Conservation (phyloP, 2,797 vertebrate genomes). For the Eurystomus glaucurus region DNA sequence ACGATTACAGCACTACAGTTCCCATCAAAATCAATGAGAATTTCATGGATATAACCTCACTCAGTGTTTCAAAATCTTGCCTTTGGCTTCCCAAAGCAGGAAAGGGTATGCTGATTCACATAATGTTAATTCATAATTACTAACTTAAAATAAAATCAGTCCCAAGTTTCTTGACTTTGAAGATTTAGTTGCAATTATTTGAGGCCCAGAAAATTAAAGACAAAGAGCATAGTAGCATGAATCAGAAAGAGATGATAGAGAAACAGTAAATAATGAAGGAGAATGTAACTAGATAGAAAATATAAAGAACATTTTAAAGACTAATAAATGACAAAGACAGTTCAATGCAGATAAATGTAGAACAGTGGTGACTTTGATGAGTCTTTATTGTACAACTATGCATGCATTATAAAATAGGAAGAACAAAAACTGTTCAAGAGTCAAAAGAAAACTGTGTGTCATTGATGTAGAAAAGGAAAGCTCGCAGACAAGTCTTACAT, state of each 20-base stretch:
- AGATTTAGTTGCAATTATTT: conserved; percentile 24
- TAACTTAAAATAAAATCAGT: neutral
- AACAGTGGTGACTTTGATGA: conserved; percentile 74
- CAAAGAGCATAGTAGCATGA: neutral
- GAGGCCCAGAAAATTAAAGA: conserved; percentile 38
- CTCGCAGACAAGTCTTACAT: neutral
- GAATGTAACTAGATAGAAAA: conserved; percentile 63
- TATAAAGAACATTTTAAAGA: conserved; percentile 68
- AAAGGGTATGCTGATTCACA: neutral
- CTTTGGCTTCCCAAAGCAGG: neutral
- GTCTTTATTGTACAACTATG: conserved; percentile 61
- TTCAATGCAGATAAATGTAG: conserved; percentile 70
- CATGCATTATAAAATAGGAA: conserved; percentile 60
- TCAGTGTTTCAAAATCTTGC: neutral
- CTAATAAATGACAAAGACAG: conserved; percentile 68
- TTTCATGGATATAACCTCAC: neutral
- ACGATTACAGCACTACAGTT: neutral
- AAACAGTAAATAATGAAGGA: conserved; percentile 62
- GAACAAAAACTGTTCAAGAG: conserved; percentile 53
- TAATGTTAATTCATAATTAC: neutral
- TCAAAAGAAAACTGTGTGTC: conserved; percentile 53
- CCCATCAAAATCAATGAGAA: neutral
- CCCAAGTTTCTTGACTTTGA: conserved; percentile 39
- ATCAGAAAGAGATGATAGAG: conserved; percentile 41
- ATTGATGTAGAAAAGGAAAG: conserved; percentile 65